A percentile compares a stretch with the other conserved stretches of the same genome.
phyloP scores from a whole-genome alignment of 2,888 invertebrate species.

The Chrysomela aeneicollis region DNA sequence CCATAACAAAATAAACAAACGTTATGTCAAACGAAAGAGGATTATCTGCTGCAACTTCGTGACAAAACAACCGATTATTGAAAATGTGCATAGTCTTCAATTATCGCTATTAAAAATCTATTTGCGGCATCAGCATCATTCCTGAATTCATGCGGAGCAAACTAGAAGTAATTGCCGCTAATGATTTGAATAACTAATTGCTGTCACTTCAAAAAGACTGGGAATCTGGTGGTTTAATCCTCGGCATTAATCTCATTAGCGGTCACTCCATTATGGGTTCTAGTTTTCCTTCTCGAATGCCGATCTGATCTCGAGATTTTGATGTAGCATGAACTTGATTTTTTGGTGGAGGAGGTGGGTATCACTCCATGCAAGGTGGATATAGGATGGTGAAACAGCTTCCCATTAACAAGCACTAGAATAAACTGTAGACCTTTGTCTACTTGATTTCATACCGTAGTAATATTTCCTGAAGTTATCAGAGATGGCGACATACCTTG shows the following conservation, averaged over 20 bases:
- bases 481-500: too few species aligned
- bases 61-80: background rate
- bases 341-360: too few species aligned
- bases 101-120: conserved; percentile 10
- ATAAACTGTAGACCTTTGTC: too few species aligned
- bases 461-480: too few species aligned
- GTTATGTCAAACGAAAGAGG: background rate
- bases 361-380: too few species aligned
- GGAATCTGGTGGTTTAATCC: conserved; percentile 27
- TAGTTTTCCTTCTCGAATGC: conserved; percentile 18
- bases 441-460: too few species aligned
- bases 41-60: background rate
- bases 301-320: background rate
- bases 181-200: conserved; percentile 33
- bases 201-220: conserved; percentile 28
- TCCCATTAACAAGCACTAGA: too few species aligned
- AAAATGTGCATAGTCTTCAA: background rate
- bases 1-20: too few species aligned
- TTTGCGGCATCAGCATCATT: conserved; percentile 1
- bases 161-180: conserved; percentile 21
- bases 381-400: too few species aligned
- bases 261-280: conserved; percentile 24
- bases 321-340: background rate
- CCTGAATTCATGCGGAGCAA: background rate
- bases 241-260: conserved; percentile 28